These are phyloP conservation scores for Perca fluviatilis DNA, from an alignment of 2,113 vertebrate genomes.

Conservation along the genomic window DNA sequence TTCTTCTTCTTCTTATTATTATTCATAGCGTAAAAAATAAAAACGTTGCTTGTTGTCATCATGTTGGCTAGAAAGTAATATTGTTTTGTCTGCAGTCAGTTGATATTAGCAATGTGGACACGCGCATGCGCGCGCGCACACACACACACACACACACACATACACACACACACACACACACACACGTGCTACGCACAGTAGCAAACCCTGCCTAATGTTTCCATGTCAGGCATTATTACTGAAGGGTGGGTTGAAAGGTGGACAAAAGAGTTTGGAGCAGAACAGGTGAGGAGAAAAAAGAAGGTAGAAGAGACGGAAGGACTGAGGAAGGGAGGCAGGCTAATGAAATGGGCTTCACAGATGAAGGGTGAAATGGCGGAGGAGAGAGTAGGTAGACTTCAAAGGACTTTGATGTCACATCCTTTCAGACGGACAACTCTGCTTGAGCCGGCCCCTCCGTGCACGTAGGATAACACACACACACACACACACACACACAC, in stretches of 20 bases:
- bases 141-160: background rate
- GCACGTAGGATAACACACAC: slow-evolving; percentile 28
- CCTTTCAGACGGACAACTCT: slow-evolving; percentile 75
- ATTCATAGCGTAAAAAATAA: background rate
- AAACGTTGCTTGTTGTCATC: background rate
- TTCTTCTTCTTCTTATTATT: too few species aligned
- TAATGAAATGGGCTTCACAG: slow-evolving; percentile 64
- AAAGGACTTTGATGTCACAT: slow-evolving; percentile 81
- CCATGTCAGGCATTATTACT: slow-evolving; percentile 7
- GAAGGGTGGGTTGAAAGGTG: slow-evolving; percentile 28
- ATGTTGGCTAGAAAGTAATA: background rate
- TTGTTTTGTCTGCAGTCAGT: background rate
- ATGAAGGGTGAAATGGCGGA: slow-evolving; percentile 67
- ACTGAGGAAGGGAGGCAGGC: slow-evolving; percentile 14
- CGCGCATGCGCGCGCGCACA: background rate
- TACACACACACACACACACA: background rate
- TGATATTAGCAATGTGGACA: background rate
- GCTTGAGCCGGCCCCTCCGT: slow-evolving; percentile 48
- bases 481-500: slow-evolving; percentile 19
- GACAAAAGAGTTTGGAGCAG: slow-evolving; percentile 38
- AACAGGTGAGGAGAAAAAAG: slow-evolving; percentile 49
- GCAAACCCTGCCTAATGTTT: slow-evolving; percentile 5
- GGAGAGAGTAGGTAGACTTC: slow-evolving; percentile 72
- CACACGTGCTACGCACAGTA: background rate
- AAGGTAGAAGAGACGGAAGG: slow-evolving; percentile 32